A percentile compares a stretch with the other conserved stretches of the same genome.
Evolutionary conservation across 2,797 vertebrate species (phyloP).

Genomic region (Rhynchotus rufescens): DNA sequence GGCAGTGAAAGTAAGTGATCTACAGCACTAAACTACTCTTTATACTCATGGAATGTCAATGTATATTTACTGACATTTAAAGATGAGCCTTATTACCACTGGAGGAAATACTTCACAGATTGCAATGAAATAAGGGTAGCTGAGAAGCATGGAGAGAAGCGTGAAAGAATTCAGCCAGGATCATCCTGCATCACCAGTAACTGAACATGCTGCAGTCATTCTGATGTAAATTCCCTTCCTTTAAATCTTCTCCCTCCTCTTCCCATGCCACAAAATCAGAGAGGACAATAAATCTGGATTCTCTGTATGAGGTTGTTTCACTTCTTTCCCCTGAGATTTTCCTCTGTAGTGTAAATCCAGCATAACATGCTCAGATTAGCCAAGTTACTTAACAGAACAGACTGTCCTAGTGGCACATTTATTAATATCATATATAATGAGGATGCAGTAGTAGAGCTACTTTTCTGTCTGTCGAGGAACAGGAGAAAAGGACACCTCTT

Average conservation of each 20-base stretch:
- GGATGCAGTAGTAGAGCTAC: constrained; percentile 36
- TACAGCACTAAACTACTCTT: neutral
- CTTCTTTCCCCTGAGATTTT: constrained; percentile 32
- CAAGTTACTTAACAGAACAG: constrained; percentile 58
- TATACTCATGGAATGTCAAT: neutral
- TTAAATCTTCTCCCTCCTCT: neutral
- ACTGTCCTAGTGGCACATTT: constrained; percentile 56
- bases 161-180: neutral
- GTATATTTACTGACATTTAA: neutral
- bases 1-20: rapidly evolving
- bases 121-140: neutral
- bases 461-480: constrained; percentile 53
- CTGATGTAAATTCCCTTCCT: neutral
- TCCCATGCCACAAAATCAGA: neutral
- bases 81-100: neutral
- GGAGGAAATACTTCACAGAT: neutral
- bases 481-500: neutral
- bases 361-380: constrained; percentile 58
- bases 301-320: constrained; percentile 33
- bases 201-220: constrained; percentile 10
- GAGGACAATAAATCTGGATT: constrained; percentile 42
- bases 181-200: neutral
- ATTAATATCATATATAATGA: constrained; percentile 63
- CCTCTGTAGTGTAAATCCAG: constrained; percentile 53
- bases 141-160: neutral